Conservation (phyloP, 2,113 vertebrate species). For the Stegastes partitus region DNA sequence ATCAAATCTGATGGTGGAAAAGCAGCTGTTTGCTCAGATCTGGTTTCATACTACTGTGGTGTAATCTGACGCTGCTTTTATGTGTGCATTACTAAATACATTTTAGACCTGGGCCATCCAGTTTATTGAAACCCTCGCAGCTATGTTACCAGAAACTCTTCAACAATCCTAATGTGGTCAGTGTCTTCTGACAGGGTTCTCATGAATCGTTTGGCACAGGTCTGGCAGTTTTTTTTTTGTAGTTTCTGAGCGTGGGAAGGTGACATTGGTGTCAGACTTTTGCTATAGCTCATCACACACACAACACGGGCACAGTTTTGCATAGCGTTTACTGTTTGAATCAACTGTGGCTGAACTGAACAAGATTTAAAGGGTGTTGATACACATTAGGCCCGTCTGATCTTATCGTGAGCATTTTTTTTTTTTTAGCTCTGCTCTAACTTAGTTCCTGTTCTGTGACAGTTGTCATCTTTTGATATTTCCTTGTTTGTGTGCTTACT, state of each 20-base stretch:
- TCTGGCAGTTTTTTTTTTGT: conserved; percentile 29
- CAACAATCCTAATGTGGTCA: neutral
- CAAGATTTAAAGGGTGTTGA: neutral
- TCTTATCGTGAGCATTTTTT: conserved; percentile 11
- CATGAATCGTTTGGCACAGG: conserved; percentile 8
- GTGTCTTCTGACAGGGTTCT: conserved; percentile 18
- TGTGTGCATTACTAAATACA: conserved; percentile 6
- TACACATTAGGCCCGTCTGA: neutral
- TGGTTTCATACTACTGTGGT: conserved; percentile 55
- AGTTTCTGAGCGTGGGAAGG: conserved; percentile 20
- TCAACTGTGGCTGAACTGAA: neutral
- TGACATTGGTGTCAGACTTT: conserved; percentile 24
- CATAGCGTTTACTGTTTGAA: neutral
- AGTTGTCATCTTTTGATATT: conserved; percentile 28
- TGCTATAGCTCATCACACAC: conserved; percentile 18
- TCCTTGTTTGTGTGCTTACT: conserved; percentile 7
- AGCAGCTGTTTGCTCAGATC: conserved; percentile 44
- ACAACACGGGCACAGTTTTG: conserved; percentile 22
- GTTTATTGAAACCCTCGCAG: conserved; percentile 28
- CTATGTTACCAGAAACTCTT: neutral
- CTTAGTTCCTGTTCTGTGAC: conserved; percentile 24
- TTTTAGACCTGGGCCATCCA: conserved; percentile 2
- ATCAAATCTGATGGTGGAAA: neutral
- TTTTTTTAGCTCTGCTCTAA: neutral
- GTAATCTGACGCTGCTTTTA: conserved; percentile 36